Base-by-base conservation (phyloP, 1,140 invertebrate species). In the Caenorhabditis briggsae region DNA sequence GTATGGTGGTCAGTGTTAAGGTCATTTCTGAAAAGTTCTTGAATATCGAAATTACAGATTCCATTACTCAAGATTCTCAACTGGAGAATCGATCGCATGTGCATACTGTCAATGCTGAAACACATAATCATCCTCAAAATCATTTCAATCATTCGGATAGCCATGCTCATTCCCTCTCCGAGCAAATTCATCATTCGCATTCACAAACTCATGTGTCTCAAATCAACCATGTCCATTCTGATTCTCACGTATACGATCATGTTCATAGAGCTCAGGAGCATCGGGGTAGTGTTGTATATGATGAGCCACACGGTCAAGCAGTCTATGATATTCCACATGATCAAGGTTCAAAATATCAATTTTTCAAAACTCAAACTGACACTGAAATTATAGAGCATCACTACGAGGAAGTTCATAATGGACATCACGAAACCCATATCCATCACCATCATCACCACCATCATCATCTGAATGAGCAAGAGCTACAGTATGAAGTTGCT, bases 341-440 rank as follows among this genome's bases (percentile, higher is more conserved):
- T 23, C 70, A 78, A 78, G 43, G 70, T 50, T 33, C 33, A 33
- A 33, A 33, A 33, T 33, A 2, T 33, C 33, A 33, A n/a, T n/a
- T n/a, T 33, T 33, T 33, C 33, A 33, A 33, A 33, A 33, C 3
- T 33, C 33, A 33, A n/a, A n/a, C n/a, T 33, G 33, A 33, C 33
- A 1, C 33, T 33, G 1, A 33, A 33, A 33, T 33, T 33, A 33
- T 33, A 33, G 65, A 58, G 7, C 74, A 41, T 43, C 65, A 82
- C 16, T 87, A 43, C 64, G 83, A 56, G 20, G 48, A 23, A 59
- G n/a, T 87, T 48, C 61, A 65, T 50, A 59, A 65, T 48, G 43
- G 82, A 84, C 61, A 87, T 53, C 82, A 87, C 23, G 61, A 87
- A n/a, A 23, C 20, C 33, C 53, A 56, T 33, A 33, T 33, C 43